Conservation (phyloP, 2,113 vertebrate genomes). For the Podocnemis expansa region DNA sequence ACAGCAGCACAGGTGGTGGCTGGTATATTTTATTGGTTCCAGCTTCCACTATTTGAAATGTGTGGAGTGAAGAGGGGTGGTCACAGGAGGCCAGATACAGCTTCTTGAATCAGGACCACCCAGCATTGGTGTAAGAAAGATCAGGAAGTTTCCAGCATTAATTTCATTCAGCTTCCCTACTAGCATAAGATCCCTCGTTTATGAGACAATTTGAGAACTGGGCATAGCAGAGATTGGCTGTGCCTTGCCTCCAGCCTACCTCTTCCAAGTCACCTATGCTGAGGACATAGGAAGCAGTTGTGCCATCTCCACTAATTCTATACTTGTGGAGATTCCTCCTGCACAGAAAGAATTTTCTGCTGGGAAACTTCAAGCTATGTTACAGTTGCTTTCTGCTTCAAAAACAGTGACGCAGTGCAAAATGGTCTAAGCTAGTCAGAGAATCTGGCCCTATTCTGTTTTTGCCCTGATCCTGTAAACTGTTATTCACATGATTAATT, state of each 20-base stretch:
- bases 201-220: not conserved
- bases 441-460: not conserved
- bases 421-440: not conserved
- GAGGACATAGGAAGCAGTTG: not conserved
- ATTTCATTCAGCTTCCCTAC: not conserved
- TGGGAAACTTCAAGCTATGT: accelerated
- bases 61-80: not conserved
- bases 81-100: not conserved
- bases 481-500: not conserved
- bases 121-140: not conserved
- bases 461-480: not conserved
- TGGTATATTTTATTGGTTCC: not conserved
- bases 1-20: not conserved
- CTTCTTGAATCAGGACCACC: not conserved
- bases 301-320: accelerated
- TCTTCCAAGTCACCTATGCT: not conserved
- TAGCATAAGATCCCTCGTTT: not conserved
- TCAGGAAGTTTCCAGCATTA: not conserved
- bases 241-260: not conserved
- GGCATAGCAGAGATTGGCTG: not conserved
- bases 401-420: not conserved
- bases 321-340: not conserved
- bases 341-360: not conserved
- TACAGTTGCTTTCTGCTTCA: not conserved
- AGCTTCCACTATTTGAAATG: not conserved